A percentile compares a stretch with the other conserved stretches of the same genome.
phyloP scores from a whole-genome alignment of 2,113 vertebrate genomes.

The Pedetes capensis region DNA sequence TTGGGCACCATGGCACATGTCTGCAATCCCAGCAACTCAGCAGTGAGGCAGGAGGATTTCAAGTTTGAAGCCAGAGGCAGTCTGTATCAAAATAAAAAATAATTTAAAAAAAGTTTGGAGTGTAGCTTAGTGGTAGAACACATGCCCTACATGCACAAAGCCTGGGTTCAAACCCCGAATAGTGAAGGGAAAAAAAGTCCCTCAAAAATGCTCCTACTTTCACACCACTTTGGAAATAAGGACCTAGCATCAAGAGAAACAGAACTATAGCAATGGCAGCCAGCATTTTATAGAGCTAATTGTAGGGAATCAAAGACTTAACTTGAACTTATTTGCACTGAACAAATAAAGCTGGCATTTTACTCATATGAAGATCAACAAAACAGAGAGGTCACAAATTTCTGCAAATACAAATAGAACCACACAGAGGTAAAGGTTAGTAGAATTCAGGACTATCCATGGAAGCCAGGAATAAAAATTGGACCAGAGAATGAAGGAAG shows the following conservation, averaged over 20 bases:
- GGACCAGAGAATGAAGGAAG: neutral
- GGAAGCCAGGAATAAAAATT: neutral
- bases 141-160: too few relatives aligned
- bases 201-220: neutral
- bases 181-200: too few relatives aligned
- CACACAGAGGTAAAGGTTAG: neutral
- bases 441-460: neutral
- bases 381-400: neutral
- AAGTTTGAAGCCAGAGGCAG: too few relatives aligned
- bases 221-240: neutral
- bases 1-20: too few relatives aligned
- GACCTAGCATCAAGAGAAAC: neutral
- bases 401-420: neutral
- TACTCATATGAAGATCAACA: neutral
- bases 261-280: neutral
- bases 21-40: too few relatives aligned
- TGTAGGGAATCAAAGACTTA: neutral
- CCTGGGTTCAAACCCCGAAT: neutral
- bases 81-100: too few relatives aligned
- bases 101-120: too few relatives aligned
- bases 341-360: conserved; percentile 19
- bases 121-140: too few relatives aligned
- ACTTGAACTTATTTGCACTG: conserved; percentile 36
- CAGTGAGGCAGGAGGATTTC: too few relatives aligned
- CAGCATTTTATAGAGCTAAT: neutral